Percentiles rank a stretch among this genome's conserved stretches.
Evolutionary conservation across 2,113 vertebrate species (phyloP).

Genomic region (Misgurnus anguillicaudatus): DNA sequence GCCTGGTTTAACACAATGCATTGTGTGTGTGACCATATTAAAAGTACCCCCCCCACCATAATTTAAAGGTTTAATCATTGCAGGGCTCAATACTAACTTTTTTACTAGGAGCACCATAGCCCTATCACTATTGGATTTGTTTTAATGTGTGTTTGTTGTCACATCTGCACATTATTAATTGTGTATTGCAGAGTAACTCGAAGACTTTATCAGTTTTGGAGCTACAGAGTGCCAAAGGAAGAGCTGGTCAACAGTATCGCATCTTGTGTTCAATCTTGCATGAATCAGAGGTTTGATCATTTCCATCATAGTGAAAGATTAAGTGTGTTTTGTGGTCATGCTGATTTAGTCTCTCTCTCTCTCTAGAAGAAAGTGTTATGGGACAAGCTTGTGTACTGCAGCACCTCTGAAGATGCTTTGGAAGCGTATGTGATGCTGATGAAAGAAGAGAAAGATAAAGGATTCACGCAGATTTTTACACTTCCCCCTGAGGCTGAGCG

Average conservation of each 20-base stretch:
- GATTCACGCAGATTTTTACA: slow-evolving; percentile 59
- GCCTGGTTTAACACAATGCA: too few species aligned
- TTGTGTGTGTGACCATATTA: too few species aligned
- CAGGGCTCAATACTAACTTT: too few species aligned
- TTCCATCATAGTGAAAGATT: background rate
- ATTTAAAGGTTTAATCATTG: too few species aligned
- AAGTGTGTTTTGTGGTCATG: background rate
- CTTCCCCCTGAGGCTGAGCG: slow-evolving; percentile 58
- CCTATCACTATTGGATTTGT: background rate
- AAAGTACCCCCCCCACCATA: too few species aligned
- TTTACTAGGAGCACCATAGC: background rate
- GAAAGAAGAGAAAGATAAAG: slow-evolving; percentile 60
- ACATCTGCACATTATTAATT: background rate
- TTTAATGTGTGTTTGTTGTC: background rate
- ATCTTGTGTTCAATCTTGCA: slow-evolving; percentile 56
- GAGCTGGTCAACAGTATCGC: slow-evolving; percentile 60
- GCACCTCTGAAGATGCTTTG: slow-evolving; percentile 75
- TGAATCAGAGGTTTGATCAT: slow-evolving; percentile 56
- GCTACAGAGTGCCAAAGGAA: slow-evolving; percentile 71
- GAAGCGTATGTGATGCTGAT: slow-evolving; percentile 67
- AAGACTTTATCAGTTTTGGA: slow-evolving; percentile 68
- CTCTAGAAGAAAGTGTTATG: slow-evolving; percentile 50
- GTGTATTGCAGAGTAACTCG: slow-evolving; percentile 48
- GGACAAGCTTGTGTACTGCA: slow-evolving; percentile 61
- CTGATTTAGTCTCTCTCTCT: background rate